These are phyloP conservation scores for Bradynema listronoti DNA, from an alignment of 1,140 invertebrate species.

Conservation along the genomic window DNA sequence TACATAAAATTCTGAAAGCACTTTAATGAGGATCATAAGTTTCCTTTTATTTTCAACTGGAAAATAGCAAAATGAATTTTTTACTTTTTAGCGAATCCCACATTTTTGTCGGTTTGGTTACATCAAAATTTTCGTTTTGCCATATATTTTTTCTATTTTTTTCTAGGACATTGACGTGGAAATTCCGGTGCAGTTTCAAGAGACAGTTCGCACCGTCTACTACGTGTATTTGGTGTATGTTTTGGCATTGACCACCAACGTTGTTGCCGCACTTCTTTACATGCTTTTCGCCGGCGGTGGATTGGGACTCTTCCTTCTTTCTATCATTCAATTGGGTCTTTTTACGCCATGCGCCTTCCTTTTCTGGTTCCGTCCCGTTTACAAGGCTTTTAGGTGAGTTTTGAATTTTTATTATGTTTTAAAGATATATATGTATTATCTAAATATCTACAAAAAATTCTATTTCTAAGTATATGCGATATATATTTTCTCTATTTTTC, in stretches of 20 bases:
- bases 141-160: background rate
- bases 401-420: background rate
- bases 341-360: constrained; percentile 94
- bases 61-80: no score
- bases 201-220: constrained; percentile 83
- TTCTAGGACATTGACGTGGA: constrained; percentile 86
- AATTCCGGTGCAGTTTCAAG: constrained; percentile 84
- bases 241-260: constrained; percentile 74
- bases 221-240: constrained; percentile 91
- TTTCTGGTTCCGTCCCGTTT: constrained; percentile 85
- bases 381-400: constrained; percentile 74
- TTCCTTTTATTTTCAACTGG: no score
- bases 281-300: constrained; percentile 66
- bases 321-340: constrained; percentile 78
- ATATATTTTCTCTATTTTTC: no score
- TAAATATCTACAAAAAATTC: no score
- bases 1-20: no score
- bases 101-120: no score
- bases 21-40: no score
- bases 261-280: constrained; percentile 71
- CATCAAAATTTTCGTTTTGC: no score
- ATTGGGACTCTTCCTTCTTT: constrained; percentile 75
- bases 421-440: no score
- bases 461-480: no score
- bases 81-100: no score